These are phyloP conservation scores for Nomia melanderi DNA, from an alignment of 1,140 invertebrate genomes.

Conservation along the genomic window DNA sequence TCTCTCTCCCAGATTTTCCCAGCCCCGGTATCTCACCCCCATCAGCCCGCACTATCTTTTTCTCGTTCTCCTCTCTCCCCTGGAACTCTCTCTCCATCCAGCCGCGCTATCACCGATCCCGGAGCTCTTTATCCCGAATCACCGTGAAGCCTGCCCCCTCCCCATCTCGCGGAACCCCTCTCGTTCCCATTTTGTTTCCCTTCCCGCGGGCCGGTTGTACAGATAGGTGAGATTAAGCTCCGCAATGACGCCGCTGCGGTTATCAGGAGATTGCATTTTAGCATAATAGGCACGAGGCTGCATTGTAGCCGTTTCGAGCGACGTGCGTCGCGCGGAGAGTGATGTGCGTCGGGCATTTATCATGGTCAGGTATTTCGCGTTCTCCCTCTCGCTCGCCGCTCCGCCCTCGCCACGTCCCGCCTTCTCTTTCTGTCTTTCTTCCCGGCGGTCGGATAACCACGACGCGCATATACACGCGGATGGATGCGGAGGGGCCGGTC, in stretches of 20 bases:
- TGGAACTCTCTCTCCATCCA: constrained; percentile 42
- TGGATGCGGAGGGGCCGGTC: background rate
- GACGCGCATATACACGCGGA: constrained; percentile 1
- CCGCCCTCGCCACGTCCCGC: background rate
- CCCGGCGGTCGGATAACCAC: constrained; percentile 4
- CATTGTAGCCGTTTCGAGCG: constrained; percentile 57
- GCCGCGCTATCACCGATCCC: constrained; percentile 51
- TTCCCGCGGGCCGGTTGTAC: constrained; percentile 19
- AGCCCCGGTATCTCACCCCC: background rate
- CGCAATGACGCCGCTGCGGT: constrained; percentile 57
- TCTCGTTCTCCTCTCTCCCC: constrained; percentile 3
- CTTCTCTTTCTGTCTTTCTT: background rate
- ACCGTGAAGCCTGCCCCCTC: constrained; percentile 48
- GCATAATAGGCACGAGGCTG: constrained; percentile 65
- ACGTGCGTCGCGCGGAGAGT: constrained; percentile 60
- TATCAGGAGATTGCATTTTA: constrained; percentile 73
- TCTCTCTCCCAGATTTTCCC: constrained; percentile 2
- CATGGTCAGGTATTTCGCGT: constrained; percentile 57
- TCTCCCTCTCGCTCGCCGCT: too few relatives aligned
- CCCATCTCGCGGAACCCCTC: constrained; percentile 55
- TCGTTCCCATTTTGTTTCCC: constrained; percentile 61
- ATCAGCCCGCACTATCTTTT: constrained; percentile 9
- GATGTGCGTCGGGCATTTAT: constrained; percentile 66
- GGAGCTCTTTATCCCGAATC: constrained; percentile 62
- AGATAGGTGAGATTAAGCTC: constrained; percentile 68